Evolutionary conservation across 2,113 vertebrate genomes (phyloP).

Genomic region (Peromyscus polionotus): DNA sequence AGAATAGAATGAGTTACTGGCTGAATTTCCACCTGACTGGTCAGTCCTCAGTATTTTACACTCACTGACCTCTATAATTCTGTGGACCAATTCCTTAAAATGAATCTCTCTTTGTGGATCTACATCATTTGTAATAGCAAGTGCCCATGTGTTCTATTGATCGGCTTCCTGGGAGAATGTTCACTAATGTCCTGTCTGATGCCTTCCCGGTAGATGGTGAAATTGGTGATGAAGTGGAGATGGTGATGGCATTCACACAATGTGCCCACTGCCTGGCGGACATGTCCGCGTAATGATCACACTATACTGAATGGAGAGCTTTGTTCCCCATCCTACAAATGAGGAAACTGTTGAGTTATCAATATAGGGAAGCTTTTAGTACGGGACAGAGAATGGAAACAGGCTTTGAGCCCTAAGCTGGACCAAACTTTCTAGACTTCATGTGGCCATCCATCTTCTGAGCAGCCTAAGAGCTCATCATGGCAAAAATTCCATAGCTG

Average conservation of each 20-base stretch:
- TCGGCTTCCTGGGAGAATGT: not conserved
- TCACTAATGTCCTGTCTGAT: not conserved
- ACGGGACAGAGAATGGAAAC: not conserved
- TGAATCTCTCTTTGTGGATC: not conserved
- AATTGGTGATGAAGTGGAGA: not conserved
- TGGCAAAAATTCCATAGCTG: not conserved
- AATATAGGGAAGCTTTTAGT: not conserved
- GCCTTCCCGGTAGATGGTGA: not conserved
- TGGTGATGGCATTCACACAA: rapidly evolving
- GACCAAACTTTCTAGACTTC: not conserved
- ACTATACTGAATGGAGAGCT: not conserved
- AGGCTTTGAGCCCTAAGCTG: not conserved
- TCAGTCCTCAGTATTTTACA: not conserved
- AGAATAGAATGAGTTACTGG: not conserved
- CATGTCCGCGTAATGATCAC: rapidly evolving
- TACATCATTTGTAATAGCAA: not conserved
- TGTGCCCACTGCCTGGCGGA: not conserved
- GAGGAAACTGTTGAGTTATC: not conserved
- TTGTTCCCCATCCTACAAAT: not conserved
- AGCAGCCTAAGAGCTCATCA: not conserved
- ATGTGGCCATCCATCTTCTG: not conserved
- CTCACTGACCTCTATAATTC: not conserved
- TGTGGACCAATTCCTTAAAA: not conserved
- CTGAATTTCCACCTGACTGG: not conserved
- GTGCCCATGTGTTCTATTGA: too few species aligned